Conservation (phyloP, 2,797 vertebrate species). For the Sorex maritimensis region DNA sequence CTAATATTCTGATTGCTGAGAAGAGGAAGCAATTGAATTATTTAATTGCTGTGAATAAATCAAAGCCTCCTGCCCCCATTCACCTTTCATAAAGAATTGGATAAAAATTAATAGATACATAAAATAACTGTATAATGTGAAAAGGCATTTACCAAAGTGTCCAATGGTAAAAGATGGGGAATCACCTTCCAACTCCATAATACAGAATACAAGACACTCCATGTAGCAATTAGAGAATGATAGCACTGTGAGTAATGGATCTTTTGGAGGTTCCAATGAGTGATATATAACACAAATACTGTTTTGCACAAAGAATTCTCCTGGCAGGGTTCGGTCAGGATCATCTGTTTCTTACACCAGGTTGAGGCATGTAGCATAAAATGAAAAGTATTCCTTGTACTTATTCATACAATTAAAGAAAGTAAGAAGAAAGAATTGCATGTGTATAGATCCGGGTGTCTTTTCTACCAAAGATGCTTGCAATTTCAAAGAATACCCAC, state of each 20-base stretch:
- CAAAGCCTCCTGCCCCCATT: not conserved
- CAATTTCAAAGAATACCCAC: constrained; percentile 31
- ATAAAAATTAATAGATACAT: not conserved
- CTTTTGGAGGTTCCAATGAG: not conserved
- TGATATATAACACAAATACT: not conserved
- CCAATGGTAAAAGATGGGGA: not conserved
- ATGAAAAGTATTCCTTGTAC: not conserved
- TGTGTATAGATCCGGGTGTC: not conserved
- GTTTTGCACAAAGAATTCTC: not conserved
- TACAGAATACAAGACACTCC: not conserved
- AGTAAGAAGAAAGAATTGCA: not conserved
- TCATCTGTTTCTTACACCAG: not conserved
- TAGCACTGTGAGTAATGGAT: not conserved
- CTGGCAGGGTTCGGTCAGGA: not conserved
- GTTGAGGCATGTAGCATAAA: not conserved
- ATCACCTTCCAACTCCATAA: not conserved
- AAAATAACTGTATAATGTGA: not conserved
- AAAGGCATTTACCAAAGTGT: not conserved
- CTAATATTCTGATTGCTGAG: not conserved
- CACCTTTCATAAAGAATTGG: not conserved
- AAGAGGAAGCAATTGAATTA: not conserved
- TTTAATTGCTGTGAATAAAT: not conserved
- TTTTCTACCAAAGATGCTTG: constrained; percentile 9
- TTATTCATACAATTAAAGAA: constrained; percentile 40
- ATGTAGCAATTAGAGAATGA: not conserved